phyloP scores from a whole-genome alignment of 2,888 invertebrate genomes.

The Phoenoteleia sp. region DNA sequence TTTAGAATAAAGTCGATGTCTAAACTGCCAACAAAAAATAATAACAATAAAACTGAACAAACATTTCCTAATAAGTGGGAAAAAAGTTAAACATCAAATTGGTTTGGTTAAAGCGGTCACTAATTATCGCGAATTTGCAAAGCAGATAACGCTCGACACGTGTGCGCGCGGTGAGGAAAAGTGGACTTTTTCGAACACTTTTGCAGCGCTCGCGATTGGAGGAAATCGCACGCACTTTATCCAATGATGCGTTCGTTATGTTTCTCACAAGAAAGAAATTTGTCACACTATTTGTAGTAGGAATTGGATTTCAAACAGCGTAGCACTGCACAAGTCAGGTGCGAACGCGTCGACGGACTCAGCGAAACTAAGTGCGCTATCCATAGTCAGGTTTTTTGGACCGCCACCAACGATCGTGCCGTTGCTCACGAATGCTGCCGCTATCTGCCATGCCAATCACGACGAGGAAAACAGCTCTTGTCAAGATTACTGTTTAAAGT shows the following conservation, averaged over 20 bases:
- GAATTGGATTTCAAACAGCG: too few species aligned
- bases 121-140: background rate
- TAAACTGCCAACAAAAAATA: too few species aligned
- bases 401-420: constrained; percentile 35
- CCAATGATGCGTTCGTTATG: too few species aligned
- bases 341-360: constrained; percentile 58
- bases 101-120: too few species aligned
- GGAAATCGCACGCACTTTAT: background rate
- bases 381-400: constrained; percentile 49
- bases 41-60: too few species aligned
- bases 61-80: too few species aligned
- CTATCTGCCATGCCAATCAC: constrained; percentile 36
- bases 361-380: constrained; percentile 53
- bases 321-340: constrained; percentile 18
- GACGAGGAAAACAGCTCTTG: background rate
- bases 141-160: constrained; percentile 26
- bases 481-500: constrained; percentile 18
- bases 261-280: too few species aligned
- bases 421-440: constrained; percentile 26
- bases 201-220: too few species aligned
- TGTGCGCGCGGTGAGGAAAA: background rate
- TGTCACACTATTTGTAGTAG: too few species aligned
- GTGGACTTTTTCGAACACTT: background rate
- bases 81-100: too few species aligned
- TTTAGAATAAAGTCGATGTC: too few species aligned